A percentile compares a stretch with the other conserved stretches of the same genome.
Evolutionary conservation across 2,888 invertebrate species (phyloP).

Genomic region (Heterodera filipjevi): DNA sequence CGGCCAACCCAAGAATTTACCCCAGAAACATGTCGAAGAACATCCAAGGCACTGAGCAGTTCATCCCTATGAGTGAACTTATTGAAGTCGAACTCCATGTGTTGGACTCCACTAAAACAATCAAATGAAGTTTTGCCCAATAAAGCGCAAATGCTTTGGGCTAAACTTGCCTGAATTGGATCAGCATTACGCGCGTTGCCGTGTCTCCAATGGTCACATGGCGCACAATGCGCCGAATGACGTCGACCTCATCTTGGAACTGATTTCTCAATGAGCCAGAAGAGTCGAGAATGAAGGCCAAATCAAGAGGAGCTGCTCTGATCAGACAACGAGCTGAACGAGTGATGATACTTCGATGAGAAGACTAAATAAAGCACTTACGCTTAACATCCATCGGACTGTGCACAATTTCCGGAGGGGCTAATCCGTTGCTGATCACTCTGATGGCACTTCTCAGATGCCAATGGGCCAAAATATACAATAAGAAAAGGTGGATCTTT

Average conservation of each 20-base stretch:
- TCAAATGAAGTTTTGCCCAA: background rate
- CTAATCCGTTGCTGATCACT: slow-evolving; percentile 59
- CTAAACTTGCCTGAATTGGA: slow-evolving; percentile 61
- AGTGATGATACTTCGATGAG: background rate
- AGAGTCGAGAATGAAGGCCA: slow-evolving; percentile 62
- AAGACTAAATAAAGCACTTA: slow-evolving; percentile 27
- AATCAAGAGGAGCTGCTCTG: slow-evolving; percentile 60
- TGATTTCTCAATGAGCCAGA: slow-evolving; percentile 60
- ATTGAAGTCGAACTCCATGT: slow-evolving; percentile 62
- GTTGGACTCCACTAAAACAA: slow-evolving; percentile 60
- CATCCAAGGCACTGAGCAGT: slow-evolving; percentile 54
- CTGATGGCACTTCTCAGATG: slow-evolving; percentile 12
- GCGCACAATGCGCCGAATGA: slow-evolving; percentile 58
- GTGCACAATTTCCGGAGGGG: slow-evolving; percentile 63
- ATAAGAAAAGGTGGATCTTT: background rate
- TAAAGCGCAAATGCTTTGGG: background rate
- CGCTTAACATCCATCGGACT: slow-evolving; percentile 59
- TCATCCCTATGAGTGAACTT: slow-evolving; percentile 57
- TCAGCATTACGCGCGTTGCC: slow-evolving; percentile 61
- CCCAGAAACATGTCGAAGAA: slow-evolving; percentile 60
- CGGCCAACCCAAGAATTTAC: background rate
- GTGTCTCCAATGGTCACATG: slow-evolving; percentile 60
- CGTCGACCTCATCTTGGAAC: slow-evolving; percentile 62
- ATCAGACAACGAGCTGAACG: slow-evolving; percentile 58
- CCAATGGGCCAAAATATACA: background rate